Base-by-base conservation (phyloP, 2,797 vertebrate species). In the Capromys pilorides region DNA sequence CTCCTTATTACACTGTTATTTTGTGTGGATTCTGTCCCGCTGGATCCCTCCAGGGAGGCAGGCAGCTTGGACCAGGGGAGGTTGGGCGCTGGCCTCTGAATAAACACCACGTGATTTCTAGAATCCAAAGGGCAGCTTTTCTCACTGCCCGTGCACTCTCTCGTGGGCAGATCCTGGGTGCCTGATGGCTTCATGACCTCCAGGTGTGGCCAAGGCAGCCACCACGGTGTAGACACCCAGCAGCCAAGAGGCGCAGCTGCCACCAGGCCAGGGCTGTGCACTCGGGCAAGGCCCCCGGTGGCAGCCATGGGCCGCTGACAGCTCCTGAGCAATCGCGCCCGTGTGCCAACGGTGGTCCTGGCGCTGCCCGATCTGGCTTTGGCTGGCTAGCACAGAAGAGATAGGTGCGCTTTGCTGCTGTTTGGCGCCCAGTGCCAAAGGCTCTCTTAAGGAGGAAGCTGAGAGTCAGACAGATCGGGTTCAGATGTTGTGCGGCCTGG, bases 41-140 rank as follows among this genome's bases (percentile, higher is more conserved):
- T 87, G 49, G 91, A n/a, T 95, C 92, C 92, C 86, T 91, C 88
- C 66, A 0, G 64, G n/a, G n/a, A n/a, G n/a, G 90, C 95, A 93
- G 92, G 90, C 54, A 4, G 95, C 11, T 59, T 96, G 87, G 66
- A 0, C 3, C 71, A 82, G 71, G 77, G 93, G 96, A 96, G 79
- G 84, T 94, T 8, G 92, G 93, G 90, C 86, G 85, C 88, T 64
- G 45, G 95, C 86, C 94, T 91, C 96, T 89, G 85, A 91, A 96
- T 95, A 86, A 98, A 96, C 82, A 96, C 86, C 97, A 62, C 39
- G 95, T 91, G 94, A 94, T 95, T 97, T 95, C 97, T 97, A 96
- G 95, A 95, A 95, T 97, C 94, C 81, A 75, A 93, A 97, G 97
- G 96, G 92, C 84, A n/a, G 90, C 96, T 97, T 96, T 96, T 97